Percentiles rank a stretch among this genome's conserved stretches.
Conservation (phyloP, 1,140 invertebrate species). For the Archegozetes longisetosus region DNA sequence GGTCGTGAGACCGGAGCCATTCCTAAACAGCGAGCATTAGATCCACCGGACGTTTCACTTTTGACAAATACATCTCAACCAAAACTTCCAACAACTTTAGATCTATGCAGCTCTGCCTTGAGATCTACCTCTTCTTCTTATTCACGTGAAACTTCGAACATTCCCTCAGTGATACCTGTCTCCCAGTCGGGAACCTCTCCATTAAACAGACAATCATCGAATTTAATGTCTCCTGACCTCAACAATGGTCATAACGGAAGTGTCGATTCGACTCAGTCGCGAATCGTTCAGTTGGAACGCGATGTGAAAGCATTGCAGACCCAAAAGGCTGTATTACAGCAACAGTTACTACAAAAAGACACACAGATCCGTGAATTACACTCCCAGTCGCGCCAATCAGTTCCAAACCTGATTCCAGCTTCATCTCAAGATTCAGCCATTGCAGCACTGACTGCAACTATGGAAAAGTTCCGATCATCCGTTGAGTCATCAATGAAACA, state of each 20-base stretch:
- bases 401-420: neutral
- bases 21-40: neutral
- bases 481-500: neutral
- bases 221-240: neutral
- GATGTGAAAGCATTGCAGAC: neutral
- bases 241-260: neutral
- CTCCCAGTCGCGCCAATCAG: neutral
- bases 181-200: neutral
- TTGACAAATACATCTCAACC: neutral
- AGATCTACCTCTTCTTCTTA: neutral
- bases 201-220: neutral
- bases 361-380: conserved; percentile 4
- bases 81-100: conserved; percentile 4
- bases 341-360: conserved; percentile 5
- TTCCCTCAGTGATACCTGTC: neutral
- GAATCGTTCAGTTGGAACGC: neutral
- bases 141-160: neutral
- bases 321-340: conserved; percentile 4
- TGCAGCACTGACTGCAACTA: neutral
- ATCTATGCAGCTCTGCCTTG: neutral
- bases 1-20: neutral
- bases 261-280: neutral
- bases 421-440: neutral
- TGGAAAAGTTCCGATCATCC: neutral
- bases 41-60: conserved; percentile 9